Evolutionary conservation across 2,797 vertebrate genomes (phyloP), one percentile per base, ranked within the genome.

Genomic region (Anableps anableps): DNA sequence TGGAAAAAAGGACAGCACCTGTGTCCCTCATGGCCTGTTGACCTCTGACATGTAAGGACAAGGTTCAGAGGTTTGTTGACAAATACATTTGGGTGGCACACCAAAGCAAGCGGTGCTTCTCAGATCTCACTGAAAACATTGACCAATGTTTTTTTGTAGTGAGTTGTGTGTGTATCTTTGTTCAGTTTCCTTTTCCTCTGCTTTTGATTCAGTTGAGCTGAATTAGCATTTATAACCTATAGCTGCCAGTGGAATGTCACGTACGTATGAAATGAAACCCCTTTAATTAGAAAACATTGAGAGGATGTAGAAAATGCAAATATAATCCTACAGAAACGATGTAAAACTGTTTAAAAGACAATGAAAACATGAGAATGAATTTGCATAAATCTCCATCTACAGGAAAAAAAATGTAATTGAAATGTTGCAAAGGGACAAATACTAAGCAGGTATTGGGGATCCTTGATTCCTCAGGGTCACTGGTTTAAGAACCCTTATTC

Each of bases 31-130:
- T 0, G 9, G 48, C 8, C 82, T 29, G 29, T 77, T 91, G 84
- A 88, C 77, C 89, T 86, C 36, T 87, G 85, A 88, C 84, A 77
- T 38, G 0, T 0, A 10, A 73, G 78, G 77, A 50, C 83, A 89
- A 85, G 86, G 84, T 50, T 87, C 83, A 80, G 23, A 53, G 79
- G 74, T 79, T 79, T 82, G 76, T 74, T 78, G 85, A 85, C 70
- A 89, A 90, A 92, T n/a, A 68, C 48, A 7, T n/a, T 77, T 43
- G 81, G 75, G 77, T 6, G n/a, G 80, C 81, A 6, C 55, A 34
- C 58, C 29, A 62, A 62, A 62, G 58, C 58, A 34, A 31, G 29
- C 1, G n/a, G n/a, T 1, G 29, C 58, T 17, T 62, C 58, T 34
- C 58, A 31, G 58, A 62, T 62, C 29, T 62, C 58, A 31, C 58